Base-by-base conservation (phyloP, 2,797 vertebrate species). In the Rhynchonycteris naso region DNA sequence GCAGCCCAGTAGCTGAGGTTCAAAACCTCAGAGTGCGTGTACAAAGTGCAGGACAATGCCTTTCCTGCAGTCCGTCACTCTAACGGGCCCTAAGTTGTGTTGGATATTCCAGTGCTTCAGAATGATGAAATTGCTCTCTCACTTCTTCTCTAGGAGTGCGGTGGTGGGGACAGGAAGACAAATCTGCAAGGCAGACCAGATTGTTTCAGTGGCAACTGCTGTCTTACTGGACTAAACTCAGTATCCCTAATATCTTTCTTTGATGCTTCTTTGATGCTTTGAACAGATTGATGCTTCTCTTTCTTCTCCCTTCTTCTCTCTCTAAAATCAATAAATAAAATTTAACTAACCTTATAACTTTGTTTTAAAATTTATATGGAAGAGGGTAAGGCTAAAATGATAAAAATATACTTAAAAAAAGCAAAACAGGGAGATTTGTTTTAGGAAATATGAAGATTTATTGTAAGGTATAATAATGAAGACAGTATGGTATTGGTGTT, bases 111-210 rank as follows among this genome's bases (percentile, higher is more conserved):
- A 61, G 24, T 56, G 83, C 65, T 87, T 79, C 71, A 61, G 43
- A 82, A 68, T 65, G 56, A 69, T 74, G 59, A 74, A 54, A 52
- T 33, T 43, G 26, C 56, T 47, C 10, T 90, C 56, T 87, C 13
- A n/a, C 5, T 82, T 87, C 58, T 28, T 96, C 47, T 82, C 47
- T 71, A 87, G 43, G 56, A 66, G 22, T 94, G 90, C 81, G 76
- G 9, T 68, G 43, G 43, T 43, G 54, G 33, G 14, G 33, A 26
- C 22, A 47, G 76, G 35, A 69, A 81, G 35, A 88, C 65, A 79
- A 54, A 81, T 21, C 33, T 81, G 54, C 69, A 56, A 89, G 80
- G 52, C 72, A 91, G 50, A 66, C 28, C 22, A 66, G 63, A 43
- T 43, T 90, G 38, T 86, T 50, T 47, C 58, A 59, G 38, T 30